Evolutionary conservation across 2,888 invertebrate species (phyloP), one percentile per base, ranked within the genome.

Genomic region (Thymelicus lineola): DNA sequence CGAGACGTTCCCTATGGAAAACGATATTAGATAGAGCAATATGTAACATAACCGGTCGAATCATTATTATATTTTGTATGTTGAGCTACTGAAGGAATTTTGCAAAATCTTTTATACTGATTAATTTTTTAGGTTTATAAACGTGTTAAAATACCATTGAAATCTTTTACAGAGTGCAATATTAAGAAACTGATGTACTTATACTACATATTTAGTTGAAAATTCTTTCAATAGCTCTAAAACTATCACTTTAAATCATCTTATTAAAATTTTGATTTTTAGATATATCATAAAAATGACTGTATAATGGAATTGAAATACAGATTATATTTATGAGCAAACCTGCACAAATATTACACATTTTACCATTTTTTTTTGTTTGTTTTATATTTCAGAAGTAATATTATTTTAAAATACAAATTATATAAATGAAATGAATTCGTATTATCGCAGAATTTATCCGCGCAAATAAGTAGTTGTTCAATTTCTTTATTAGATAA

Each of bases 71-170:
- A 9, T 9, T 42, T 42, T 12, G 7, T 20, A 12, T 53, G 1
- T 7, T 20, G 10, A 53, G 53, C 53, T 53, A 53, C 10, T 28
- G 17, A 2, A 53, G 12, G 20, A 28, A 0, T 53, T 28, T 17
- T 4, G 20, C 9, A 10, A 53, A 2, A 20, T 50, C 7, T 50
- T 50, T 50, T 50, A 50, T 50, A 50, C 17, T 1, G 7, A 48
- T 48, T 48, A 15, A 15, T 48, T 48, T 48, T n/a, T 48, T n/a
- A n/a, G 10, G n/a, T 48, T 48, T 48, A 5, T n/a, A 48, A 48
- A 5, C 15, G 12, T 79, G 79, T 86, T 85, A 86, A 85, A 75
- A 86, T 86, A 82, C 80, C 77, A 80, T 79, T 72, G 67, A 72
- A 42, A 42, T 10, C 42, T 7, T 42, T 12, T 42, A 12, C 42